A percentile compares a stretch with the other conserved stretches of the same genome.
Conservation (phyloP, 53 echinoderm and acorn worm species). For the Mesocentrotus franciscanus region DNA sequence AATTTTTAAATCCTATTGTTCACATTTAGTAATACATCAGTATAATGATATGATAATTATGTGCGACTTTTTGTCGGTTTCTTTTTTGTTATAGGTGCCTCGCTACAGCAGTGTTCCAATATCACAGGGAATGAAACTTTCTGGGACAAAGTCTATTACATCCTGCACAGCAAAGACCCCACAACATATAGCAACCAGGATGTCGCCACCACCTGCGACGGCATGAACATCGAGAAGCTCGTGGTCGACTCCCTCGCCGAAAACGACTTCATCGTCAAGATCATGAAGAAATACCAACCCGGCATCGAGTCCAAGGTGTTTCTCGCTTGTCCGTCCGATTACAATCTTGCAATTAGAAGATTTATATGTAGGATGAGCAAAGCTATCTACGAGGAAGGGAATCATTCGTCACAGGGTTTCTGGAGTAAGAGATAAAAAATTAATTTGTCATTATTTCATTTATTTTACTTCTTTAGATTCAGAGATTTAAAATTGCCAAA, state of each 20-base stretch:
- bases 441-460: too few species aligned
- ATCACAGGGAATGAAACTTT: background rate
- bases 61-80: background rate
- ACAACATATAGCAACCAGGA: background rate
- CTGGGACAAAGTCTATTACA: background rate
- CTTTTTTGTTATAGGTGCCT: background rate
- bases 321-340: background rate
- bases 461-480: too few species aligned
- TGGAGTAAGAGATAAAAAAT: background rate
- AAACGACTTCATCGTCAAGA: slow-evolving; percentile 2
- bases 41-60: too few species aligned
- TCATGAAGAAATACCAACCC: background rate
- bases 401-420: background rate
- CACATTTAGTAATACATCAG: too few species aligned
- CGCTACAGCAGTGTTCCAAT: background rate
- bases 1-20: too few species aligned
- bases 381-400: background rate
- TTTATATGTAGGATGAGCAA: background rate
- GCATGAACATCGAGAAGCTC: background rate
- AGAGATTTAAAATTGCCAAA: too few species aligned
- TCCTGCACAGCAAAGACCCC: background rate
- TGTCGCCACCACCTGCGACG: background rate
- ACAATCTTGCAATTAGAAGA: background rate
- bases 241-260: background rate
- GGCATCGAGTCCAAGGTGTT: background rate